These are phyloP conservation scores for Rhorus exstirpatorius DNA, from an alignment of 2,888 invertebrate genomes.

Conservation along the genomic window DNA sequence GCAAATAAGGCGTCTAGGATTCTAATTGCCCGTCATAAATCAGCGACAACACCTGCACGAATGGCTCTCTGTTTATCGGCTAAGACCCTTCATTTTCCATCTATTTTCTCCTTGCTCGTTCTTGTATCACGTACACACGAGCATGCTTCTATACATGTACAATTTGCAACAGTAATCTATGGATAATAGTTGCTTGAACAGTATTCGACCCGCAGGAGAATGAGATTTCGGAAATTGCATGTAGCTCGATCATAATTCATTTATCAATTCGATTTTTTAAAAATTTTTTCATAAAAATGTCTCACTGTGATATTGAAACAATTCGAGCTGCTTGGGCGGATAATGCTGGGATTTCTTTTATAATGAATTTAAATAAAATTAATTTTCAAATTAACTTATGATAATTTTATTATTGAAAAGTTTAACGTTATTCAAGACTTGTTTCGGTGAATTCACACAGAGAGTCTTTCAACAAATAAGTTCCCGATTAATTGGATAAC, in stretches of 20 bases:
- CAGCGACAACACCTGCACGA: slow-evolving; percentile 86
- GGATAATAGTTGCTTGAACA: no score
- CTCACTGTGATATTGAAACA: no score
- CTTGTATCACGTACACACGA: slow-evolving; percentile 5
- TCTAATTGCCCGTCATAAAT: slow-evolving; percentile 86
- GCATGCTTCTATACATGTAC: not conserved
- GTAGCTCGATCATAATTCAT: no score
- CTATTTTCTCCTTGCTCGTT: slow-evolving; percentile 57
- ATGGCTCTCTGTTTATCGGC: slow-evolving; percentile 83
- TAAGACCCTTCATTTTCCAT: slow-evolving; percentile 74
- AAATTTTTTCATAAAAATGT: no score
- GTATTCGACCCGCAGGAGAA: no score
- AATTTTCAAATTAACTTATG: not conserved
- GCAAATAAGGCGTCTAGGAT: slow-evolving; percentile 84
- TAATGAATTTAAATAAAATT: no score
- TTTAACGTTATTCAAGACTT: not conserved
- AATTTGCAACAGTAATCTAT: no score
- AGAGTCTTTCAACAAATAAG: not conserved
- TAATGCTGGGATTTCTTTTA: no score
- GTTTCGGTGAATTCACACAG: not conserved
- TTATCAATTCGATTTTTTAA: no score
- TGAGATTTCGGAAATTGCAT: no score
- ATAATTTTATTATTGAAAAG: not conserved
- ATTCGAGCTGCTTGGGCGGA: no score
- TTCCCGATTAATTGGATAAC: slow-evolving; percentile 37